Conservation (phyloP, 2,113 vertebrate species). For the Oreochromis tanganicae region DNA sequence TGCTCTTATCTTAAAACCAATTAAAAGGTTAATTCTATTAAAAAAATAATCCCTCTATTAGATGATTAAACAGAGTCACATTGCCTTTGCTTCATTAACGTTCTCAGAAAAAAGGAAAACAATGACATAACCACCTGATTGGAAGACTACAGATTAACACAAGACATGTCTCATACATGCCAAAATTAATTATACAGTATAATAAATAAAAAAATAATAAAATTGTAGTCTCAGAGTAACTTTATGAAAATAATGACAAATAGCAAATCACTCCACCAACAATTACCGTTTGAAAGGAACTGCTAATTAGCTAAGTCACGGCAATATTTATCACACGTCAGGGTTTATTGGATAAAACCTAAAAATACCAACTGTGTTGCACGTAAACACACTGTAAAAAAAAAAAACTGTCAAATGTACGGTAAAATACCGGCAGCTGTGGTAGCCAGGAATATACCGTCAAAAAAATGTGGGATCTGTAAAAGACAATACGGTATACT, state of each 20-base stretch:
- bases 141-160: background rate
- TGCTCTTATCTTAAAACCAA: slow-evolving; percentile 38
- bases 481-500: too few species aligned
- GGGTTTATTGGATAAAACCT: background rate
- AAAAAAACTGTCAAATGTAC: too few species aligned
- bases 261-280: background rate
- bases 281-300: background rate
- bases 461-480: too few species aligned
- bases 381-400: too few species aligned
- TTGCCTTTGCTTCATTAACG: background rate
- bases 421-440: too few species aligned
- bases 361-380: background rate
- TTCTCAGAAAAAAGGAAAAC: background rate
- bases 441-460: too few species aligned
- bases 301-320: background rate
- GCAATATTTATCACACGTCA: background rate
- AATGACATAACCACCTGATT: background rate
- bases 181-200: background rate
- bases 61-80: slow-evolving; percentile 39
- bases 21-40: slow-evolving; percentile 45
- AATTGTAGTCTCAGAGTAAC: background rate
- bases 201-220: background rate
- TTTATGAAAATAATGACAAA: background rate
- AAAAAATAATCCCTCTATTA: slow-evolving; percentile 52
- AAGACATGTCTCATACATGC: background rate